Conservation (phyloP, 2,888 invertebrate species). For the Troides oblongomaculatus region DNA sequence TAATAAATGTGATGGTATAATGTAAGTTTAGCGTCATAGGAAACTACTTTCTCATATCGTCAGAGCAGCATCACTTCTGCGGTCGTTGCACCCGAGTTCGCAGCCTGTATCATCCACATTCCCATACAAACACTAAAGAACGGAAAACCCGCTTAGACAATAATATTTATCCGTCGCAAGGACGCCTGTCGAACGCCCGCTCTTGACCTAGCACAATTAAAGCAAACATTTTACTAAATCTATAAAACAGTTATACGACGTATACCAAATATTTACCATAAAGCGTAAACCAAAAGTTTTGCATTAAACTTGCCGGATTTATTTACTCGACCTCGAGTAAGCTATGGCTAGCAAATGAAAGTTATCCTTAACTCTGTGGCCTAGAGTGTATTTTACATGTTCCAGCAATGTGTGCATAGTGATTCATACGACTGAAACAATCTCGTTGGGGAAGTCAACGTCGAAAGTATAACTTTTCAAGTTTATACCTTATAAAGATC, state of each 20-base stretch:
- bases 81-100: constrained; percentile 48
- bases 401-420: constrained; percentile 36
- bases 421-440: constrained; percentile 46
- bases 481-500: constrained; percentile 33
- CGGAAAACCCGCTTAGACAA: constrained; percentile 78
- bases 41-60: not conserved
- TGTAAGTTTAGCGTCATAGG: not conserved
- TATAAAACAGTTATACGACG: constrained; percentile 78
- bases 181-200: constrained; percentile 77
- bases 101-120: constrained; percentile 59
- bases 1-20: not conserved
- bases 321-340: constrained; percentile 67
- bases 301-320: constrained; percentile 77
- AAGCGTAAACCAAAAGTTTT: constrained; percentile 80
- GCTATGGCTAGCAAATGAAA: constrained; percentile 44
- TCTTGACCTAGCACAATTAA: constrained; percentile 80
- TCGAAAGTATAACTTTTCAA: constrained; percentile 37
- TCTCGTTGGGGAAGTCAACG: constrained; percentile 48
- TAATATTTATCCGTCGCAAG: constrained; percentile 79
- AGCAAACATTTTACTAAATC: constrained; percentile 79
- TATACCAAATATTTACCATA: constrained; percentile 80
- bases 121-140: constrained; percentile 69
- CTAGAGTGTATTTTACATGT: constrained; percentile 38
- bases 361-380: constrained; percentile 41
- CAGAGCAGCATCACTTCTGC: not conserved